Base-by-base conservation (phyloP, 2,888 invertebrate genomes). In the Dynastes tityus region DNA sequence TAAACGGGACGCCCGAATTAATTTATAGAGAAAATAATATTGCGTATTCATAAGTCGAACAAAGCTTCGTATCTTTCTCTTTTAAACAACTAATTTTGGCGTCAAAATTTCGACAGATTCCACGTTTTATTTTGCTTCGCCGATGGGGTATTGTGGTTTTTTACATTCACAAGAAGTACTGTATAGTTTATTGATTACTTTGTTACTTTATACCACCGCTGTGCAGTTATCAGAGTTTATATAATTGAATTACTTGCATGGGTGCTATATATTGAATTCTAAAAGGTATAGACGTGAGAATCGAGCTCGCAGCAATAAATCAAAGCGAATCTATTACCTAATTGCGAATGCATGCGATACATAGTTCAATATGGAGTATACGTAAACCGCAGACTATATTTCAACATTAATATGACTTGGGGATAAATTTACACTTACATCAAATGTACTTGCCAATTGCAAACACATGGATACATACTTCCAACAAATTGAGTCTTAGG, bases 1-100 rank as follows among this genome's bases (percentile, higher is more conserved):
- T 16, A 51, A 49, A 51, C 49, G 11, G 68, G 32, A 27, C 9
- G 13, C 29, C 51, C 13, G 68, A 53, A 68, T 68, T 68, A 68
- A 68, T 49, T 22, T 68, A 68, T 29, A 51, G 51, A 22, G 27
- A 68, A 68, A 51, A 51, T 68, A 51, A 68, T 68, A 51, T 51
- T 68, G 27, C 68, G 51, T 68, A 27, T 68, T 63, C 63, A 63
- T 63, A 63, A 63, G 29, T 9, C 16, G 32, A 63, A 63, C 13
- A n/a, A 63, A 29, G 63, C 29, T 29, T 32, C 4, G 29, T 16
- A 45, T 22, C 55, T 22, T 58, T 58, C 22, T 53, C 5, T 16
- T 16, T 53, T 27, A 5, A 22, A 22, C n/a, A 9, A 22, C 22
- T 58, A 16, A 58, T 22, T 22, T 22, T 5, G 55, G 22, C 22